phyloP scores from a whole-genome alignment of 2,888 invertebrate genomes.

The Volucella inanis region DNA sequence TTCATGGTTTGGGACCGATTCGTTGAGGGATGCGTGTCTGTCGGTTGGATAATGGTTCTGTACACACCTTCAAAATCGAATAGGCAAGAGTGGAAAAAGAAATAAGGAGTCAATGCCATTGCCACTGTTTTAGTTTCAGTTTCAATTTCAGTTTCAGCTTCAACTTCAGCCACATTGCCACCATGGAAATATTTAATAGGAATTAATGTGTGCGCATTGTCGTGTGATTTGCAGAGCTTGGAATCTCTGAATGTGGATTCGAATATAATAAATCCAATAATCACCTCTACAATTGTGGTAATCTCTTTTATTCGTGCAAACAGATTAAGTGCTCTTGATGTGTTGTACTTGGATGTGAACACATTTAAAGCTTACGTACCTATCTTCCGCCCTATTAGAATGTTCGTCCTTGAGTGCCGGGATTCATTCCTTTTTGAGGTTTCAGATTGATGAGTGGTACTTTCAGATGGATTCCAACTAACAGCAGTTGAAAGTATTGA shows the following conservation, averaged over 20 bases:
- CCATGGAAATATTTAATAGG: constrained; percentile 34
- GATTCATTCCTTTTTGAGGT: not conserved
- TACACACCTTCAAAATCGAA: constrained; percentile 71
- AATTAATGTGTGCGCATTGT: constrained; percentile 46
- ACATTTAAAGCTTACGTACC: not conserved
- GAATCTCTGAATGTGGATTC: constrained; percentile 21
- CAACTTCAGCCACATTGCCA: not conserved
- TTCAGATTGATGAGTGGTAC: no score
- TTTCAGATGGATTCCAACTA: no score
- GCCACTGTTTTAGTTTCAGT: no score
- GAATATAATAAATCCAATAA: constrained; percentile 57
- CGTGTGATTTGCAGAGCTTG: constrained; percentile 60
- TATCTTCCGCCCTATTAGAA: no score
- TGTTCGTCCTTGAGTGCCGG: not conserved
- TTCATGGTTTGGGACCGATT: no score
- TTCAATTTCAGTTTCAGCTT: not conserved
- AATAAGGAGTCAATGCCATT: not conserved
- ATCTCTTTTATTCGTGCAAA: constrained; percentile 51
- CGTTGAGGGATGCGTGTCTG: constrained; percentile 62
- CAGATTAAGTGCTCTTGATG: constrained; percentile 50
- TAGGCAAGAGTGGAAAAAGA: constrained; percentile 41
- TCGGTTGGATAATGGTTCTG: constrained; percentile 62
- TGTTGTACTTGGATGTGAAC: constrained; percentile 15
- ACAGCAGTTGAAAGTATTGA: not conserved
- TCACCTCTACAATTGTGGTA: constrained; percentile 46